These are phyloP conservation scores for Lasiommata megera DNA, from an alignment of 2,888 invertebrate species.

Conservation along the genomic window DNA sequence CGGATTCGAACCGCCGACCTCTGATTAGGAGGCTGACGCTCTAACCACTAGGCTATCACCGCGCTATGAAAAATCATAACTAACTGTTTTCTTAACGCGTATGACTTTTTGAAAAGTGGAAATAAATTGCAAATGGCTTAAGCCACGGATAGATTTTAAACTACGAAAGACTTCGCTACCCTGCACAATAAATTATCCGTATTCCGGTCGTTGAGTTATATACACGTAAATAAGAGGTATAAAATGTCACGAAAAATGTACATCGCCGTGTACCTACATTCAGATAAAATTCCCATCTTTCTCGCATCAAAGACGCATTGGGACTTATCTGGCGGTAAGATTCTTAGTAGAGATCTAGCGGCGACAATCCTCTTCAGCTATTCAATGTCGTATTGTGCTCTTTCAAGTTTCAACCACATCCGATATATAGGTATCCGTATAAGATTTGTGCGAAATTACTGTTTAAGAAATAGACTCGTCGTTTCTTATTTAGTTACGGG, in stretches of 20 bases:
- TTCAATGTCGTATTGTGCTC: slow-evolving; percentile 24
- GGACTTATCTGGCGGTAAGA: slow-evolving; percentile 25
- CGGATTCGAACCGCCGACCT: too few species aligned
- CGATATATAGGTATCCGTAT: background rate
- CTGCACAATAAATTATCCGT: too few species aligned
- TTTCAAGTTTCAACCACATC: slow-evolving; percentile 16
- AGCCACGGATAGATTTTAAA: too few species aligned
- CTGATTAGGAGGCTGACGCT: too few species aligned
- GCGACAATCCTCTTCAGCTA: slow-evolving; percentile 25
- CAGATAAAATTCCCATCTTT: slow-evolving; percentile 27
- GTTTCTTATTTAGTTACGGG: too few species aligned
- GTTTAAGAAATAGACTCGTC: background rate
- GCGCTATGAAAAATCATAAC: too few species aligned
- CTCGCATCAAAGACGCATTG: slow-evolving; percentile 27
- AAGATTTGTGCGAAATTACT: slow-evolving; percentile 2
- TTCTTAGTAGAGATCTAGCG: slow-evolving; percentile 26
- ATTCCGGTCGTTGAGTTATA: slow-evolving; percentile 5
- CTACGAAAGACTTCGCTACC: too few species aligned
- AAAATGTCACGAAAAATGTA: slow-evolving; percentile 13
- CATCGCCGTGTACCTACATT: slow-evolving; percentile 17
- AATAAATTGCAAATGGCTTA: too few species aligned
- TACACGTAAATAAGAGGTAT: background rate
- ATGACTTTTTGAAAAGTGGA: too few species aligned
- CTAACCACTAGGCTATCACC: too few species aligned
- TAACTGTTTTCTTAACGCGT: too few species aligned